Evolutionary conservation across 1,140 invertebrate species (phyloP).

Genomic region (Macrobrachium nipponense): DNA sequence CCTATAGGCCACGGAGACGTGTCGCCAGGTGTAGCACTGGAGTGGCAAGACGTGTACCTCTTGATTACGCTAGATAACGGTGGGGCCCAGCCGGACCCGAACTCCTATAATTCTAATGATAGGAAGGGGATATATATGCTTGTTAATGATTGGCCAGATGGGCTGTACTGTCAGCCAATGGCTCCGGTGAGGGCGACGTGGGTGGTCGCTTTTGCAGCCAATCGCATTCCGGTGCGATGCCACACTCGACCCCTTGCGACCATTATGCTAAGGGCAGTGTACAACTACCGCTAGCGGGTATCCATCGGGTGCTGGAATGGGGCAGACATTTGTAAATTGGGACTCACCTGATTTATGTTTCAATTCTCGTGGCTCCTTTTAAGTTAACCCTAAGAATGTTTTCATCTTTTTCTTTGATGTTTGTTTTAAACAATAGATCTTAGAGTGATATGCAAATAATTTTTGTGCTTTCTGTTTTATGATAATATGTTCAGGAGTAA

Average conservation of each 20-base stretch:
- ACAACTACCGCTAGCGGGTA: background rate
- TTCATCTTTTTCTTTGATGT: too few species aligned
- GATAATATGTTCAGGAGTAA: too few species aligned
- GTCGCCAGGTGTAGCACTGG: background rate
- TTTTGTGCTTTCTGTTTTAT: too few species aligned
- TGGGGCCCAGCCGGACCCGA: background rate
- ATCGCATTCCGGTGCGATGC: background rate
- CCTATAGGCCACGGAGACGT: too few species aligned
- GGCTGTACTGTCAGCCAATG: conserved; percentile 19
- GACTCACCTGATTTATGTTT: too few species aligned
- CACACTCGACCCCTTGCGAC: background rate
- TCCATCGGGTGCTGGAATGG: too few species aligned
- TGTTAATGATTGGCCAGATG: conserved; percentile 31
- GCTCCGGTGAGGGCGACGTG: conserved; percentile 1
- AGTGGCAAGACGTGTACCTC: conserved; percentile 10
- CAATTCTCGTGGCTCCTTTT: too few species aligned
- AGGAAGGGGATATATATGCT: conserved; percentile 25
- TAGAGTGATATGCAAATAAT: too few species aligned
- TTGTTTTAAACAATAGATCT: too few species aligned
- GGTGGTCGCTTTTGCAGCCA: conserved; percentile 33
- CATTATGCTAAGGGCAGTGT: too few species aligned
- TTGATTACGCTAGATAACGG: background rate
- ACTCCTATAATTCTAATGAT: conserved; percentile 16
- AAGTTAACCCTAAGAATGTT: too few species aligned
- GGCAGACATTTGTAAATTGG: too few species aligned